These are phyloP conservation scores for Rotaria macrura DNA, from an alignment of 2,888 invertebrate genomes.

Conservation along the genomic window DNA sequence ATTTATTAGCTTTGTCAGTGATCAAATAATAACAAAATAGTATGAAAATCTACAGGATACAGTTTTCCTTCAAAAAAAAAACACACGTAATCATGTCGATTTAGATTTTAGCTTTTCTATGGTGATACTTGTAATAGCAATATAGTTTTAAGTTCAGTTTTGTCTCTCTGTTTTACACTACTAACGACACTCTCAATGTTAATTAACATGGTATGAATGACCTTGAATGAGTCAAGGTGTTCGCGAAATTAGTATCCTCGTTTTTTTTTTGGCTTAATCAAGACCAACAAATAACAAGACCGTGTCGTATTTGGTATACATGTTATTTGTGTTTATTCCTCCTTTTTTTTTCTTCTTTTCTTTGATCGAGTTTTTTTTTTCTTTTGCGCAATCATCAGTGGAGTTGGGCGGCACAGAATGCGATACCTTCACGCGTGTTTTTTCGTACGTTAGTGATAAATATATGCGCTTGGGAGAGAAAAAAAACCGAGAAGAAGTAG, in stretches of 20 bases:
- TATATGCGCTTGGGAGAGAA: background rate
- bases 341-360: background rate
- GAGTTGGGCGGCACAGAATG: background rate
- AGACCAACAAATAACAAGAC: background rate
- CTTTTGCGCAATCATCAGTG: background rate
- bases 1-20: background rate
- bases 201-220: background rate
- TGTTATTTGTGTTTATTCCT: background rate
- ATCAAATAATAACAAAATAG: background rate
- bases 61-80: background rate
- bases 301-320: background rate
- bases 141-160: background rate
- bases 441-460: background rate
- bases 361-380: background rate
- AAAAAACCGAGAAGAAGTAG: background rate
- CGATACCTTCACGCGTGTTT: background rate
- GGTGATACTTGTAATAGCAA: background rate
- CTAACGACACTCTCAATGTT: background rate
- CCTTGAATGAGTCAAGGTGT: background rate
- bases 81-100: background rate
- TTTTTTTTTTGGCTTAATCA: background rate
- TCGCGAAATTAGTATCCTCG: background rate
- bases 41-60: background rate
- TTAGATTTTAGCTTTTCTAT: background rate
- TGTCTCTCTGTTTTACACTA: background rate